Base-by-base conservation (phyloP, 2,797 vertebrate genomes). In the Sciaenops ocellatus region DNA sequence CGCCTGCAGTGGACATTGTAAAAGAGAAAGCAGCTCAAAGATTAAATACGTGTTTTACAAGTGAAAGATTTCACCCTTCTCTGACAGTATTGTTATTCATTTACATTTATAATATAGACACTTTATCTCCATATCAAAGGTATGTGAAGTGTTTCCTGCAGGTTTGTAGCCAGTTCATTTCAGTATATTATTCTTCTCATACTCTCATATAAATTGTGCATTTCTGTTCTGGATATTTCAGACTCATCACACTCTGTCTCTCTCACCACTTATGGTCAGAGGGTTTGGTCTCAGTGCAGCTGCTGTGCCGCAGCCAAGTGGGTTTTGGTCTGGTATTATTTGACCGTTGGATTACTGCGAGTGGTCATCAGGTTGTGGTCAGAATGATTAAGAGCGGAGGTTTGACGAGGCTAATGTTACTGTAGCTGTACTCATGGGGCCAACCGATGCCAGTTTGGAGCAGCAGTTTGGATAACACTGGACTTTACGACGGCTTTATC, bases 291-390 rank as follows among this genome's bases (percentile, higher is more conserved):
- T 72, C 64, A 10, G 6, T 66, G 62, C 86, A 82, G 73, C 83
- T 52, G 77, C 70, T 65, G 55, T 13, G 16, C 57, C 46, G 67
- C 69, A 51, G 70, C 82, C 86, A 78, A 77, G 68, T 67, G 61
- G 60, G 42, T 75, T 85, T 80, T 76, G 65, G 52, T 82, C 1
- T 7, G 51, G 24, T 74, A 24, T 85, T 51, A 81, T 82, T 80
- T 71, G 73, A 79, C 44, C 26, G 6, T 38, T 59, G 75, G 46
- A 79, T 78, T 71, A 47, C 44, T 16, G 63, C 5, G 17, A 59
- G 56, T 26, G 79, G 71, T 73, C 67, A 59, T 76, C 76, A 61
- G 80, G 62, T 55, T 61, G 68, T 34, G 66, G 76, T 79, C 66
- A 8, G 54, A 9, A 57, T 67, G 73, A 75, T 79, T 46, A 28